Conservation (phyloP, 2,888 invertebrate genomes). For the Galeruca laticollis region DNA sequence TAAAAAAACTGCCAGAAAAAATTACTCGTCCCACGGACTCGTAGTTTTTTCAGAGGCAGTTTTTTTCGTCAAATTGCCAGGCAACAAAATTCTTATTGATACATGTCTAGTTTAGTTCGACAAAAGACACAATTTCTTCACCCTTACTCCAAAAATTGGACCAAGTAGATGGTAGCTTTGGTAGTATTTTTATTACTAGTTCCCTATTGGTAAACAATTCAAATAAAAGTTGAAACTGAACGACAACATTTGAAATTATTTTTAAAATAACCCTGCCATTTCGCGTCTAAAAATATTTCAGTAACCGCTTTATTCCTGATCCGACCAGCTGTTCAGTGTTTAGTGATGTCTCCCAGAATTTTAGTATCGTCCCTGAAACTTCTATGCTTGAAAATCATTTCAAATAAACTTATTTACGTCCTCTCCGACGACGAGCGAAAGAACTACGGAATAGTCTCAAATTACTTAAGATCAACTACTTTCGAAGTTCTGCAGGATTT, state of each 20-base stretch:
- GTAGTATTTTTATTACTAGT: too few relatives aligned
- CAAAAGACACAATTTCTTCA: too few relatives aligned
- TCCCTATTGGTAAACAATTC: background rate
- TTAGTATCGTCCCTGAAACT: conserved; percentile 73
- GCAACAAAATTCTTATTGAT: too few relatives aligned
- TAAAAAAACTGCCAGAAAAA: too few relatives aligned
- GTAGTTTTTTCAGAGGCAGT: too few relatives aligned
- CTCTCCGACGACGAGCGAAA: conserved; percentile 72
- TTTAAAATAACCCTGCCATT: conserved; percentile 12
- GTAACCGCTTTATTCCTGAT: conserved; percentile 10
- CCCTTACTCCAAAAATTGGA: too few relatives aligned
- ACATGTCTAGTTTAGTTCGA: too few relatives aligned
- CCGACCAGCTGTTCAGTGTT: conserved; percentile 16
- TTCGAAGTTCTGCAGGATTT: conserved; percentile 79
- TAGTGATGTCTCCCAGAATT: conserved; percentile 74
- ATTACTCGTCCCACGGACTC: too few relatives aligned
- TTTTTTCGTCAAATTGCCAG: too few relatives aligned
- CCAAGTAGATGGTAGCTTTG: too few relatives aligned
- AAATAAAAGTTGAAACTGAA: background rate
- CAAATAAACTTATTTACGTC: conserved; percentile 73
- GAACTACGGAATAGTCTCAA: conserved; percentile 66
- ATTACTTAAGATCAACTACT: conserved; percentile 68
- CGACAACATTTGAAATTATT: conserved; percentile 3
- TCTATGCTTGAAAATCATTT: conserved; percentile 72
- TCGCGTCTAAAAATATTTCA: conserved; percentile 6